Evolutionary conservation across 2,888 invertebrate genomes (phyloP).

Genomic region (Phyllotreta striolata): DNA sequence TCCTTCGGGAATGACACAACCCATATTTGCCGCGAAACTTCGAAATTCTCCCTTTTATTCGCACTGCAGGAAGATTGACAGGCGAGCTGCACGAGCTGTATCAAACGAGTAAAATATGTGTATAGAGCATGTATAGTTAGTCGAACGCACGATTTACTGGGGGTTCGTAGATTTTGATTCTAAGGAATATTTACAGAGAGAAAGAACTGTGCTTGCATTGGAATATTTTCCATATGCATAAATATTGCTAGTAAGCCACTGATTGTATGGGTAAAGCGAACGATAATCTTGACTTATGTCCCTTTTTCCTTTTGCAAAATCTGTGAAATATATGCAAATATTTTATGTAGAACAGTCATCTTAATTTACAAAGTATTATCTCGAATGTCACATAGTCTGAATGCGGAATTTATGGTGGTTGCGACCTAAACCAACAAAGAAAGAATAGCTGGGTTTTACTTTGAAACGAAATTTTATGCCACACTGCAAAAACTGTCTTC

Average conservation of each 20-base stretch:
- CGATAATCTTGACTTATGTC: conserved; percentile 14
- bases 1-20: conserved; percentile 31
- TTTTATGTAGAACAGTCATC: conserved; percentile 9
- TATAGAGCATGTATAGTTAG: conserved; percentile 15
- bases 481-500: conserved; percentile 3
- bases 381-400: conserved; percentile 9
- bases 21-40: conserved; percentile 35
- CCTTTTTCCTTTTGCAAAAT: neutral
- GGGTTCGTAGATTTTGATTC: no score
- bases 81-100: conserved; percentile 26
- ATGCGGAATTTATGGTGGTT: conserved; percentile 10
- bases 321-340: conserved; percentile 14
- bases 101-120: conserved; percentile 24
- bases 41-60: conserved; percentile 30
- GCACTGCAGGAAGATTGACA: conserved; percentile 32
- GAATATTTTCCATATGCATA: no score
- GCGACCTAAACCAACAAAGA: conserved; percentile 10
- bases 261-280: no score
- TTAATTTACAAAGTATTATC: conserved; percentile 15
- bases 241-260: no score
- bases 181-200: no score
- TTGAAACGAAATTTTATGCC: neutral
- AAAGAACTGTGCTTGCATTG: no score
- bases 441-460: conserved; percentile 2
- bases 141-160: conserved; percentile 23